A percentile compares a stretch with the other conserved stretches of the same genome.
Conservation (phyloP, 2,113 vertebrate genomes). For the Australoheros scitulus region DNA sequence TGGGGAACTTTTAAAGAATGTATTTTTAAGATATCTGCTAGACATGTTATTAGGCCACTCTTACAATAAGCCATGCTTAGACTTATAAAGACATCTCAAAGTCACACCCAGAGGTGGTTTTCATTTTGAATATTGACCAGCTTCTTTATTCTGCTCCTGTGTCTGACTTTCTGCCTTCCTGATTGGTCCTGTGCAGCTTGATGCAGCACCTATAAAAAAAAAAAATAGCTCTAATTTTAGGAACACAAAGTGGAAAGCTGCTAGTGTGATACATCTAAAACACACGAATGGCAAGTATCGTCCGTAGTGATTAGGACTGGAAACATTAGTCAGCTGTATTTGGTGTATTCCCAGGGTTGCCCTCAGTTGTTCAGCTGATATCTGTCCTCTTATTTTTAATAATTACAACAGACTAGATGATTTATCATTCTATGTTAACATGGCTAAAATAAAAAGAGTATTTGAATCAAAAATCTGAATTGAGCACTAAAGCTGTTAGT, state of each 20-base stretch:
- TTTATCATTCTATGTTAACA: rapidly evolving
- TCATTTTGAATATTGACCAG: background rate
- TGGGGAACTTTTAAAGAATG: background rate
- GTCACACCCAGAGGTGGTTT: background rate
- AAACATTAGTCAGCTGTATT: rapidly evolving
- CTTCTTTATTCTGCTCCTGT: background rate
- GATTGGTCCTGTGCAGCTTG: background rate
- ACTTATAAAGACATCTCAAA: background rate
- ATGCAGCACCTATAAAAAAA: background rate
- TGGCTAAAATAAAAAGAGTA: rapidly evolving
- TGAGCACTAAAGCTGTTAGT: rapidly evolving
- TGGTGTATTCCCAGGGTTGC: background rate
- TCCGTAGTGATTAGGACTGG: rapidly evolving
- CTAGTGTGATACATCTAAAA: rapidly evolving
- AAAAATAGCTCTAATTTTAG: background rate
- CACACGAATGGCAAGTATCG: background rate
- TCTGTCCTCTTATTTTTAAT: background rate
- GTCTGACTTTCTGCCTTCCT: background rate
- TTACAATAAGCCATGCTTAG: background rate
- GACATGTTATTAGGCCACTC: background rate
- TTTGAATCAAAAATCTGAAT: background rate
- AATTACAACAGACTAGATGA: background rate
- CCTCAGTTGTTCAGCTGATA: background rate
- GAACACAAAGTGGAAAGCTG: background rate
- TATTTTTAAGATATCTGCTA: background rate